A percentile compares a stretch with the other conserved stretches of the same genome.
Evolutionary conservation across 2,888 invertebrate species (phyloP).

Genomic region (Dolichomitus sp.): DNA sequence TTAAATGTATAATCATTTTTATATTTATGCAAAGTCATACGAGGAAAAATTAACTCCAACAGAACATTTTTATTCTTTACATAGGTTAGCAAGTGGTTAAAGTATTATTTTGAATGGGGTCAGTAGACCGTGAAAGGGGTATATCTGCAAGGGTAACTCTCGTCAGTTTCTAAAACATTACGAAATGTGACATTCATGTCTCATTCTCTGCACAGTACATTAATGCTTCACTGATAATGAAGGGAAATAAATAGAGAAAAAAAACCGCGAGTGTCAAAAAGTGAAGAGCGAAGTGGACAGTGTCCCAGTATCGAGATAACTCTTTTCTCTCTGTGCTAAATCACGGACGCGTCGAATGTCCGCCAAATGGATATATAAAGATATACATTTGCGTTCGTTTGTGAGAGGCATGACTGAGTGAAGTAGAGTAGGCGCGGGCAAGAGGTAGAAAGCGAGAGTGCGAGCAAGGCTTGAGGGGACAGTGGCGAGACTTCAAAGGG

Average conservation of each 20-base stretch:
- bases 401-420: slow-evolving; percentile 38
- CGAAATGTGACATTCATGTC: no score
- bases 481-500: slow-evolving; percentile 61
- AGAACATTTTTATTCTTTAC: no score
- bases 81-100: no score
- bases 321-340: slow-evolving; percentile 42
- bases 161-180: no score
- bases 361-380: slow-evolving; percentile 29
- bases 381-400: slow-evolving; percentile 15
- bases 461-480: slow-evolving; percentile 48
- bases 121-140: no score
- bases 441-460: slow-evolving; percentile 28
- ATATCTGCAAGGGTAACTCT: no score
- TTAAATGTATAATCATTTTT: no score
- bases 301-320: slow-evolving; percentile 34
- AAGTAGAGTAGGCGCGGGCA: slow-evolving; percentile 16
- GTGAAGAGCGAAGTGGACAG: slow-evolving; percentile 29
- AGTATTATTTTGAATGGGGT: no score
- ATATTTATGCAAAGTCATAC: no score
- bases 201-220: neutral
- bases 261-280: slow-evolving; percentile 13
- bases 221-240: slow-evolving; percentile 13
- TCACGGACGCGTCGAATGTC: slow-evolving; percentile 25
- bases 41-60: no score
- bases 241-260: slow-evolving; percentile 2